These are phyloP conservation scores for Dugesia japonica DNA, from an alignment of 2,888 invertebrate species.

Conservation along the genomic window DNA sequence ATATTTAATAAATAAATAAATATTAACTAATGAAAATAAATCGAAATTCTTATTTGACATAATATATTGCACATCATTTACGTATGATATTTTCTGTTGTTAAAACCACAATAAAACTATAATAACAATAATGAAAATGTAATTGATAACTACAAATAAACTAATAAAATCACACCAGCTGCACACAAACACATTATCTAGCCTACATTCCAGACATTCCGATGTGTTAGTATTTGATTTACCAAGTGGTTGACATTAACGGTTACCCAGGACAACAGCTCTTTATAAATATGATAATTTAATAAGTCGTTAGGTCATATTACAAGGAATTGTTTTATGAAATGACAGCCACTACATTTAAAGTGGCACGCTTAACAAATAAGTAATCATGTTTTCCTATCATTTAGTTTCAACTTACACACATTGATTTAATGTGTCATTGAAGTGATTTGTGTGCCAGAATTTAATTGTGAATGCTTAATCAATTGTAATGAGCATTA, in stretches of 20 bases:
- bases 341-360: background rate
- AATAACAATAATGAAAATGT: conserved; percentile 16
- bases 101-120: conserved; percentile 8
- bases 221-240: conserved; percentile 14
- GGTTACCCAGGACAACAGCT: background rate
- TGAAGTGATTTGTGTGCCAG: background rate
- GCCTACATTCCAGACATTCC: conserved; percentile 20
- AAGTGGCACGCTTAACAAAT: background rate
- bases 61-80: too few species aligned
- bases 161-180: conserved; percentile 15
- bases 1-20: too few species aligned
- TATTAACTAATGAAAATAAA: too few species aligned
- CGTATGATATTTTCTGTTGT: too few species aligned
- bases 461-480: background rate
- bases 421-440: background rate
- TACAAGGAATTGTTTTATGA: conserved; percentile 9
- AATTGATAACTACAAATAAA: background rate
- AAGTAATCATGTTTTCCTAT: background rate
- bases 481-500: conserved; percentile 4
- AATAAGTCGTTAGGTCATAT: background rate
- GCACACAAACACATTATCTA: background rate
- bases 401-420: background rate
- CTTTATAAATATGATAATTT: background rate
- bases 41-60: too few species aligned
- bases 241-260: conserved; percentile 13